phyloP scores from a whole-genome alignment of 2,113 vertebrate genomes.

The Eudyptes chrysolophus region DNA sequence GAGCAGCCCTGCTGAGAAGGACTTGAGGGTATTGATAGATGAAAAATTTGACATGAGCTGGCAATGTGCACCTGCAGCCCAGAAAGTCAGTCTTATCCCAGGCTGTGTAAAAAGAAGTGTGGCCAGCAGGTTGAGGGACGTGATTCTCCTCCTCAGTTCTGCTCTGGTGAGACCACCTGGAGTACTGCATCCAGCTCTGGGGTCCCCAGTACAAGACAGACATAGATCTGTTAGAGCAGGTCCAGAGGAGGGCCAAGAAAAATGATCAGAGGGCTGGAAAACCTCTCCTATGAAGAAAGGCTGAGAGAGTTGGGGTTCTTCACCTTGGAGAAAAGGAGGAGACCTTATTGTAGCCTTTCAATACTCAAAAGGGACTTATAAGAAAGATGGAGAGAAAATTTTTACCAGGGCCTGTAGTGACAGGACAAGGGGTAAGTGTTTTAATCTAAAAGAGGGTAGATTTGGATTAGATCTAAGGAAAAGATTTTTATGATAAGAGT shows the following conservation, averaged over 20 bases:
- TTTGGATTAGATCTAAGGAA: background rate
- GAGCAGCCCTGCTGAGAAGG: background rate
- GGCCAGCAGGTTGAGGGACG: background rate
- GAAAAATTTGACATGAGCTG: background rate
- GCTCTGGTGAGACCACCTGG: background rate
- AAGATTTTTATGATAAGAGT: background rate
- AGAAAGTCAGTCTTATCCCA: background rate
- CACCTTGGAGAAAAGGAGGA: background rate
- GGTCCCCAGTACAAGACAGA: background rate
- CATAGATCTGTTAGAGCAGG: background rate
- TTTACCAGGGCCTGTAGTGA: background rate
- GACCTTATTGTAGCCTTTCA: background rate
- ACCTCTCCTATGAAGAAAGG: background rate
- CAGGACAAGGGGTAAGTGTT: background rate
- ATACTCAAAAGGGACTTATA: background rate
- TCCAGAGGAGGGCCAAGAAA: background rate
- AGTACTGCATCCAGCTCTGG: background rate
- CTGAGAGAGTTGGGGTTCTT: background rate
- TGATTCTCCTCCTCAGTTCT: background rate
- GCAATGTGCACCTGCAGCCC: background rate
- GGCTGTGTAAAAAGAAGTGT: background rate
- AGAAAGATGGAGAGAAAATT: background rate
- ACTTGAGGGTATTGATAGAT: background rate
- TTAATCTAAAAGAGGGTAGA: background rate
- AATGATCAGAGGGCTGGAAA: background rate